phyloP scores from a whole-genome alignment of 2,113 vertebrate genomes.

The Rhombomys opimus region DNA sequence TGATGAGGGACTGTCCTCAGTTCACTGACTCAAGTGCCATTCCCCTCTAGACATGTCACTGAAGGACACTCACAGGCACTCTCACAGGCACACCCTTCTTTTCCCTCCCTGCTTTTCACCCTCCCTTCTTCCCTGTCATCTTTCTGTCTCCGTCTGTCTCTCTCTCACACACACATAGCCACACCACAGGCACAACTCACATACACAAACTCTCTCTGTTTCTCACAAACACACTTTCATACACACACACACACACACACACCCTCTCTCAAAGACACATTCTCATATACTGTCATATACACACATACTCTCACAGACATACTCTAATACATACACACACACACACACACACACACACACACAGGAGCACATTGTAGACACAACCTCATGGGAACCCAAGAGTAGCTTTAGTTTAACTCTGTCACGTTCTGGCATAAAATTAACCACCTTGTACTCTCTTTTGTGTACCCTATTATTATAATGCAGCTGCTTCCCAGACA shows the following conservation, averaged over 20 bases:
- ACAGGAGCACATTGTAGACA: neutral
- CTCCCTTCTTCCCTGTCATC: neutral
- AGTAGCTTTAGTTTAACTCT: neutral
- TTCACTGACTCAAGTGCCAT: neutral
- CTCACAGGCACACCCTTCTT: neutral
- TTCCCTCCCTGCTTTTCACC: too few relatives aligned
- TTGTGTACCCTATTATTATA: neutral
- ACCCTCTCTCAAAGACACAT: neutral
- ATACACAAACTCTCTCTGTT: neutral
- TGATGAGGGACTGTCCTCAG: neutral
- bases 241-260: neutral
- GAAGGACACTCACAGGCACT: neutral
- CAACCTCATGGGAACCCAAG: neutral
- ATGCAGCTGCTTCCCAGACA: neutral
- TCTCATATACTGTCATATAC: too few relatives aligned
- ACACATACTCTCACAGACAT: neutral
- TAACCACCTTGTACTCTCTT: neutral
- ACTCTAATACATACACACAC: neutral
- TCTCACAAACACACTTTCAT: neutral
- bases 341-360: neutral
- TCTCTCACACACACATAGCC: neutral
- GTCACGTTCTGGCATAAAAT: conserved; percentile 1
- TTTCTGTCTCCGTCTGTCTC: neutral
- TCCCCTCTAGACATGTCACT: neutral
- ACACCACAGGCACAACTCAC: neutral